Conservation (phyloP, 2,113 vertebrate species). For the Fregetta grallaria region DNA sequence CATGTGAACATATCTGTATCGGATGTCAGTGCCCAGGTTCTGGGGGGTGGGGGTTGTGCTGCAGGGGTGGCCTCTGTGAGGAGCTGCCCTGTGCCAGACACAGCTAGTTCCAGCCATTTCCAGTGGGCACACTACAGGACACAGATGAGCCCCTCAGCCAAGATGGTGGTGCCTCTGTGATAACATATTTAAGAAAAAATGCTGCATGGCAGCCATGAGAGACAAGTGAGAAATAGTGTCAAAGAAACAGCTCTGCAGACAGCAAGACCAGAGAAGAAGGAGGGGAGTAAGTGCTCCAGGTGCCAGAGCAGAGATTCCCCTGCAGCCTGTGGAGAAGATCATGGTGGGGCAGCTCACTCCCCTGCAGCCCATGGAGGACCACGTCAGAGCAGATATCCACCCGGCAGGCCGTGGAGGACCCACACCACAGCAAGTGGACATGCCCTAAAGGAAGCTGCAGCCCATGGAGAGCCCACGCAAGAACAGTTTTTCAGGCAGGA, state of each 20-base stretch:
- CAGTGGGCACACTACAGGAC: fast-evolving
- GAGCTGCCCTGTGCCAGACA: neutral
- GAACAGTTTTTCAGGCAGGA: neutral
- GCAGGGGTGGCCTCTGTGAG: neutral
- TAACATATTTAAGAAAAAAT: neutral
- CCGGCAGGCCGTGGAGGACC: neutral
- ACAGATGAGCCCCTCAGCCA: neutral
- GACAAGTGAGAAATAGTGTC: neutral
- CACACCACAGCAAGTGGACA: neutral
- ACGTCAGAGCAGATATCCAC: neutral
- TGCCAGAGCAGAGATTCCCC: neutral
- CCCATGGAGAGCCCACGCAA: neutral
- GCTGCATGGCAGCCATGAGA: fast-evolving
- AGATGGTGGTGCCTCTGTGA: fast-evolving
- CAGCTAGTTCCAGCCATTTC: neutral
- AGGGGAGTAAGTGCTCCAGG: neutral
- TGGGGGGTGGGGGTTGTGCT: fast-evolving
- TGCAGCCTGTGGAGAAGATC: neutral
- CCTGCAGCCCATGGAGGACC: neutral
- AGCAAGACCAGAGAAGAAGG: neutral
- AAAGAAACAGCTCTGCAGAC: neutral
- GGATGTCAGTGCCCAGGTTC: fast-evolving
- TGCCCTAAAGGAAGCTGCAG: neutral
- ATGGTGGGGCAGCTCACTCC: too few species aligned
- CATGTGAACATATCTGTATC: neutral